Conservation (phyloP, 2,888 invertebrate species). For the Diadromus collaris region DNA sequence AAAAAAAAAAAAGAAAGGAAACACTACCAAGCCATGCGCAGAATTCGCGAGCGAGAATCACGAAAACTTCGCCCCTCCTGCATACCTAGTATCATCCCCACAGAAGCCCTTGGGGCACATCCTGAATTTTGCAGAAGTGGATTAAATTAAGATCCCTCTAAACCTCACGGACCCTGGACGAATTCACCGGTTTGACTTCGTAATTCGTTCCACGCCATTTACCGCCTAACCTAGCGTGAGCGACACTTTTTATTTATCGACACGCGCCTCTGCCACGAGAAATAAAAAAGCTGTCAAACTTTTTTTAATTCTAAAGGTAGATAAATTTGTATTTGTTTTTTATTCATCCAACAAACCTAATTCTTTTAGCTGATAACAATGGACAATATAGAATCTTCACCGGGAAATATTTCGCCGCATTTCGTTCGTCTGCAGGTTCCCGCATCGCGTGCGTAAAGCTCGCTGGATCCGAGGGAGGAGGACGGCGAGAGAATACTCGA, state of each 20-base stretch:
- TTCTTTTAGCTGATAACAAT: not conserved
- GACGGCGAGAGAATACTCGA: slow-evolving; percentile 16
- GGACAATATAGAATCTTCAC: slow-evolving; percentile 3
- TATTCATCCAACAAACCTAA: not conserved
- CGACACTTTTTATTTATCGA: not conserved
- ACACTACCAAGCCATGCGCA: not conserved
- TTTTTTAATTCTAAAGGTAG: not conserved
- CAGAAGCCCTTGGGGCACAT: not conserved
- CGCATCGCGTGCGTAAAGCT: slow-evolving; percentile 51
- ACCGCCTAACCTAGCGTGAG: not conserved
- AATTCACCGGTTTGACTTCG: not conserved
- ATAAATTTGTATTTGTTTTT: not conserved
- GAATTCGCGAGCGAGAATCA: slow-evolving; percentile 4
- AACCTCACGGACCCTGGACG: not conserved
- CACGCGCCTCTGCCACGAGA: not conserved
- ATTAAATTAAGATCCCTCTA: slow-evolving; percentile 8
- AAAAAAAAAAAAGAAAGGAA: not conserved
- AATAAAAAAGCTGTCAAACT: not conserved
- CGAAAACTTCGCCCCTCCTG: not conserved
- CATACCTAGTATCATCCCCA: not conserved
- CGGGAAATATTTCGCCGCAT: slow-evolving; percentile 43
- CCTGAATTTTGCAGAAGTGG: slow-evolving; percentile 24
- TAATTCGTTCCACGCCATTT: not conserved
- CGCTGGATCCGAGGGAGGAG: slow-evolving; percentile 1
- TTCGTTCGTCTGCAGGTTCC: slow-evolving; percentile 52